These are phyloP conservation scores for Gordius sp. DNA, from an alignment of 2,888 invertebrate species.

Conservation along the genomic window DNA sequence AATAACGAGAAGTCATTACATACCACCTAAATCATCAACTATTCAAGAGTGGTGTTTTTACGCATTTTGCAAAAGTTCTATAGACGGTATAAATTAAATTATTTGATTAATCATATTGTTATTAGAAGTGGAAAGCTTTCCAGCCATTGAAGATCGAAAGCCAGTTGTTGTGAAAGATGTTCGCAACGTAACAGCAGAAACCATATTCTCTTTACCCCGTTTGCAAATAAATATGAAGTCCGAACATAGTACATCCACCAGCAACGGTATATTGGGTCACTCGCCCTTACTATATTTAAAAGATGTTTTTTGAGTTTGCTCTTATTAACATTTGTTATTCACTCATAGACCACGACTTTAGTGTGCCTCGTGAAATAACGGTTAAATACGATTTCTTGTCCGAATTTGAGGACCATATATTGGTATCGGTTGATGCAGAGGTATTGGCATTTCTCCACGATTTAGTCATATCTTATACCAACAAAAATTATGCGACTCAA, in stretches of 20 bases:
- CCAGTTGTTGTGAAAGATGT: slow-evolving; percentile 24
- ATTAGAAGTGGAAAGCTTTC: slow-evolving; percentile 61
- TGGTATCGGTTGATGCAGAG: slow-evolving; percentile 44
- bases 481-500: slow-evolving; percentile 47
- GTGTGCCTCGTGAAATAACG: too few relatives aligned
- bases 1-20: slow-evolving; percentile 10
- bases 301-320: too few relatives aligned
- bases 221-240: slow-evolving; percentile 72
- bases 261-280: too few relatives aligned
- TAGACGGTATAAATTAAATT: slow-evolving; percentile 43
- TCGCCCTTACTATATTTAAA: too few relatives aligned
- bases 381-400: slow-evolving; percentile 91
- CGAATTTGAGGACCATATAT: slow-evolving; percentile 91
- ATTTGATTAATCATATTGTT: slow-evolving; percentile 3
- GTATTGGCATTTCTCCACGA: slow-evolving; percentile 92
- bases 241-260: slow-evolving; percentile 40
- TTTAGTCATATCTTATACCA: slow-evolving; percentile 73
- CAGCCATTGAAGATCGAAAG: slow-evolving; percentile 44
- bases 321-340: too few relatives aligned
- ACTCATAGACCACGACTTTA: too few relatives aligned
- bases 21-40: slow-evolving; percentile 32
- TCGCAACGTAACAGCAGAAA: slow-evolving; percentile 45
- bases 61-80: slow-evolving; percentile 71
- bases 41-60: slow-evolving; percentile 87
- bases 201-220: slow-evolving; percentile 79